Conservation (phyloP, 2,888 invertebrate species). For the Habrosyne pyritoides region DNA sequence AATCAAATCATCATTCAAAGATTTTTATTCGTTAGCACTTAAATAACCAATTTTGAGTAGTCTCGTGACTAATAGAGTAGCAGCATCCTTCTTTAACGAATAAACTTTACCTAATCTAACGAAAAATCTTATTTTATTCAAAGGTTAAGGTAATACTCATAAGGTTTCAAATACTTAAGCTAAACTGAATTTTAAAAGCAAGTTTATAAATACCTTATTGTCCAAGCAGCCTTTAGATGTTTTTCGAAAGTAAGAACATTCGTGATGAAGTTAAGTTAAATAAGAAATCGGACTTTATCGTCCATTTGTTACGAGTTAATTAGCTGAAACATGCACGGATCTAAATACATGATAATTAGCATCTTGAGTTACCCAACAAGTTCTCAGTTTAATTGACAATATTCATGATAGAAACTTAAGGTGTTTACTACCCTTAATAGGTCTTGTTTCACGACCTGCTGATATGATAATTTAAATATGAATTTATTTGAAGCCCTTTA, state of each 20-base stretch:
- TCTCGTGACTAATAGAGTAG: no score
- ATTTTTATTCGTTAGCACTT: no score
- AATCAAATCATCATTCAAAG: no score
- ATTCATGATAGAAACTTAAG: not conserved
- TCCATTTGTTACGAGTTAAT: slow-evolving; percentile 1
- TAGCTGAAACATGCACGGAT: not conserved
- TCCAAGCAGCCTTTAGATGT: not conserved
- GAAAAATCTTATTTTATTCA: not conserved
- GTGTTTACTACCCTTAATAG: not conserved
- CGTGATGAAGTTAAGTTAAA: not conserved
- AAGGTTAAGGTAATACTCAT: not conserved
- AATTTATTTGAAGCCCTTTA: not conserved
- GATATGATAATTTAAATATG: not conserved
- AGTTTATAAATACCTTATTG: not conserved
- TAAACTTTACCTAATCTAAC: no score
- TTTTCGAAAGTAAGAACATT: not conserved
- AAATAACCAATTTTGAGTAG: no score
- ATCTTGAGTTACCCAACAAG: not conserved
- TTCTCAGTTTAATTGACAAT: not conserved
- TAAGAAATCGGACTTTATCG: not conserved
- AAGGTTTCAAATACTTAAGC: not conserved
- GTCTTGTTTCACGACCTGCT: not conserved
- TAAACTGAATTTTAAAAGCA: no score
- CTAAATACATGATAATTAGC: not conserved
- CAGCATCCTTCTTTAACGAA: no score